Base-by-base conservation (phyloP, 2,113 vertebrate species). In the Notothenia rossii region DNA sequence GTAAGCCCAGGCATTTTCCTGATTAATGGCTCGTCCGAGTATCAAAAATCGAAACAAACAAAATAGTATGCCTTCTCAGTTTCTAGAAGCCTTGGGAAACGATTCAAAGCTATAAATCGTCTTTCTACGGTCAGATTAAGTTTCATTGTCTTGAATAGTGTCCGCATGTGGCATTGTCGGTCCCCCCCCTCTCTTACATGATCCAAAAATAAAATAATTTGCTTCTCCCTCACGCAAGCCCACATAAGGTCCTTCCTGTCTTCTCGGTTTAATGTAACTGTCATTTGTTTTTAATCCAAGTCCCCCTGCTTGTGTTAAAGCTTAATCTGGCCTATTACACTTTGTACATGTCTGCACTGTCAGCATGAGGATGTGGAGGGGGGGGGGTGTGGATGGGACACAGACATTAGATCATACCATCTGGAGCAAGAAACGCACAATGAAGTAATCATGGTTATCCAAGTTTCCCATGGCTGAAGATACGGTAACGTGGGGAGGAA, bases 191-290 rank as follows among this genome's bases (percentile, higher is more conserved):
- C 50, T 48, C 22, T 55, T 78, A 75, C 69, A 74, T 29, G 40
- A 46, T 86, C 81, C 79, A 73, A 88, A 92, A 89, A 90, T 90
- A 92, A 72, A 88, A 80, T 82, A 3, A 68, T 84, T 82, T 79
- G 75, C 79, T 64, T 58, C 45, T 60, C 75, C 29, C 46, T 61
- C 59, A 4, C 51, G 65, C 43, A 78, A 67, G 49, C 63, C 81
- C 62, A 72, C 77, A 78, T 65, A 77, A 83, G 59, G 72, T 55
- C 46, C 65, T 55, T 74, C 54, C 49, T 63, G 20, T 83, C 75
- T 69, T 76, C 45, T n/a, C 29, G 55, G 67, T 76, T 87, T 83
- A 70, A 77, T 66, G 72, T n/a, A 70, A 78, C 82, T 56, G 74
- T 79, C 77, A 84, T 83, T 85, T 75, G 61, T 56, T 78, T 78